Conservation (phyloP, 2,888 invertebrate genomes). For the Apotomis turbidana region DNA sequence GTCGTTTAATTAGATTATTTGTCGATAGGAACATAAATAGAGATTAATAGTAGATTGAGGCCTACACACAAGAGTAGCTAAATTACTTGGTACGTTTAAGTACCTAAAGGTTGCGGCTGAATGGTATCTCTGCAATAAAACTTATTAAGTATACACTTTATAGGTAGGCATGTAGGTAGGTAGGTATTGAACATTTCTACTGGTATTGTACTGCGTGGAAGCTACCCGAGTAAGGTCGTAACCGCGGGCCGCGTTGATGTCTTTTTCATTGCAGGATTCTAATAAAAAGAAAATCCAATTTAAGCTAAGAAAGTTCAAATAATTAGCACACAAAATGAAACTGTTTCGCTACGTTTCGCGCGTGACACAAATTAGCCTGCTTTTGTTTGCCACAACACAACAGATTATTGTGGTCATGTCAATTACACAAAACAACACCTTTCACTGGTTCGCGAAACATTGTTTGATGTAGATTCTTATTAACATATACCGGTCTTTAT, state of each 20-base stretch:
- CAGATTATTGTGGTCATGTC: slow-evolving; percentile 35
- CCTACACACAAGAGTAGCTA: slow-evolving; percentile 7
- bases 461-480: slow-evolving; percentile 29
- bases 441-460: slow-evolving; percentile 34
- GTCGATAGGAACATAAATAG: slow-evolving; percentile 16
- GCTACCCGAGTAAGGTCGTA: not conserved
- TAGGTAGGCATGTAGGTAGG: no score
- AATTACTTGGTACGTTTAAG: not conserved
- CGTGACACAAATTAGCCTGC: slow-evolving; percentile 38
- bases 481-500: slow-evolving; percentile 34
- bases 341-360: slow-evolving; percentile 31
- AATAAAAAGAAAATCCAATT: slow-evolving; percentile 7
- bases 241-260: slow-evolving; percentile 2
- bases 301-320: slow-evolving; percentile 18
- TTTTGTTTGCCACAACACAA: slow-evolving; percentile 31
- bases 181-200: no score
- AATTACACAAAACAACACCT: slow-evolving; percentile 39
- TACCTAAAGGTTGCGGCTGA: not conserved
- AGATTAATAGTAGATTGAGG: slow-evolving; percentile 7
- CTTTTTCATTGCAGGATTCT: slow-evolving; percentile 13
- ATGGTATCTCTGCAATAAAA: not conserved
- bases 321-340: slow-evolving; percentile 28
- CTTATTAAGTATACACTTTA: not conserved
- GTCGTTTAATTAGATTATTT: slow-evolving; percentile 35
- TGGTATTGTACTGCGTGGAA: not conserved